Conservation (phyloP, 1,140 invertebrate genomes). For the Copidosoma floridanum region DNA sequence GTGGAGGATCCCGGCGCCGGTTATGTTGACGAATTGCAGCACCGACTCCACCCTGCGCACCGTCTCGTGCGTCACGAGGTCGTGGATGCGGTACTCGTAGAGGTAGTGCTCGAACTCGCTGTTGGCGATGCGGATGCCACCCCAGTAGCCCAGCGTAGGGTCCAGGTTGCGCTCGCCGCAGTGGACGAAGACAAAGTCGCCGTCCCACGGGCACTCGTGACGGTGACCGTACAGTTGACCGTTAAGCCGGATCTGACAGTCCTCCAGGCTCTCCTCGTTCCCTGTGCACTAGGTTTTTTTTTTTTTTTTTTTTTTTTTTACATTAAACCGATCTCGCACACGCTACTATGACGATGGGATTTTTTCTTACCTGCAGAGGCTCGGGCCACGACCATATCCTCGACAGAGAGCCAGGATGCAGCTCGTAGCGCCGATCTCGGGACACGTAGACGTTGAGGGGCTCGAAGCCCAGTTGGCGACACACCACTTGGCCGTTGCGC, state of each 20-base stretch:
- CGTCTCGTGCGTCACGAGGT: conserved; percentile 73
- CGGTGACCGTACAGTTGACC: conserved; percentile 82
- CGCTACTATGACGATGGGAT: too few relatives aligned
- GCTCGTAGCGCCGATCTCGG: conserved; percentile 76
- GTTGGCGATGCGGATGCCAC: conserved; percentile 89
- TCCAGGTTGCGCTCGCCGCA: conserved; percentile 80
- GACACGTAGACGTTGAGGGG: conserved; percentile 84
- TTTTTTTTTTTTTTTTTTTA: too few relatives aligned
- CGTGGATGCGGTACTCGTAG: conserved; percentile 79
- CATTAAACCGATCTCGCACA: too few relatives aligned
- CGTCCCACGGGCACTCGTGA: conserved; percentile 84
- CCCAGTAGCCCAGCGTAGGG: conserved; percentile 83
- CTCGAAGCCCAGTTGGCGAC: conserved; percentile 88
- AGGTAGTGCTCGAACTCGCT: conserved; percentile 84
- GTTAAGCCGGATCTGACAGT: conserved; percentile 87
- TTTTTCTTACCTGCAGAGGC: conserved; percentile 69
- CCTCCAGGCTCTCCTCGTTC: conserved; percentile 77
- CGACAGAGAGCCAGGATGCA: conserved; percentile 78
- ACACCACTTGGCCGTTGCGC: conserved; percentile 92
- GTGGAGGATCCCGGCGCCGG: conserved; percentile 94
- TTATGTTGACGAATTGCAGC: conserved; percentile 82
- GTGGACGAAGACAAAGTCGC: conserved; percentile 89
- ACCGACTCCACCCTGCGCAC: conserved; percentile 68
- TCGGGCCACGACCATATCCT: conserved; percentile 94
- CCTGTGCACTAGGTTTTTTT: conserved; percentile 82